These are phyloP conservation scores for Girardia tigrina DNA, from an alignment of 2,888 invertebrate species.

Conservation along the genomic window DNA sequence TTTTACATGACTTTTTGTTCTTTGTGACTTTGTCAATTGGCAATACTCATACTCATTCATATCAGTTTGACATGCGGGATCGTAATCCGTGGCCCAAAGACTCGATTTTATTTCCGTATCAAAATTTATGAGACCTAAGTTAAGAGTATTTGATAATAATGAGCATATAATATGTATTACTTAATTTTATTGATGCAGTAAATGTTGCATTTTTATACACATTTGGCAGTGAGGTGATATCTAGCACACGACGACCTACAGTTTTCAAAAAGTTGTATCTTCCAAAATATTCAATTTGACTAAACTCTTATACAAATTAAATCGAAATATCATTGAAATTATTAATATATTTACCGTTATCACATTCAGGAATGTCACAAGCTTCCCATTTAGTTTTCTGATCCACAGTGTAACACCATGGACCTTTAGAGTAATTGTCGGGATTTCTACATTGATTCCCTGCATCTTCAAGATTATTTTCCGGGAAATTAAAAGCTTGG, in stretches of 20 bases:
- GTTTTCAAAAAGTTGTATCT: background rate
- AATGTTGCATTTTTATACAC: background rate
- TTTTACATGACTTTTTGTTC: background rate
- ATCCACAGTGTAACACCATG: background rate
- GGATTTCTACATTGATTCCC: background rate
- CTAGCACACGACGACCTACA: background rate
- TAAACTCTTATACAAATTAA: background rate
- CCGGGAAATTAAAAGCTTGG: background rate
- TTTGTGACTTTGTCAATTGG: background rate
- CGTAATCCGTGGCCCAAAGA: background rate
- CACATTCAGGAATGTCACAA: background rate
- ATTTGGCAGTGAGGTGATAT: background rate
- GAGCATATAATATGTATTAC: background rate
- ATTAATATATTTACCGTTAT: background rate
- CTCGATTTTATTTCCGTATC: background rate
- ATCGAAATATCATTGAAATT: background rate
- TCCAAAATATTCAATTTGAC: conserved; percentile 10
- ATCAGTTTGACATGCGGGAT: conserved; percentile 2
- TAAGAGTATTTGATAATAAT: background rate
- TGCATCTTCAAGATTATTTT: background rate
- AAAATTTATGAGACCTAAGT: background rate
- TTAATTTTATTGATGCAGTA: background rate
- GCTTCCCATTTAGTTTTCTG: background rate
- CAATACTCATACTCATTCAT: conserved; percentile 5
- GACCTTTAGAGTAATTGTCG: background rate